Evolutionary conservation across 2,797 vertebrate genomes (phyloP), one percentile per base, ranked within the genome.

Genomic region (Lophura swinhoii): DNA sequence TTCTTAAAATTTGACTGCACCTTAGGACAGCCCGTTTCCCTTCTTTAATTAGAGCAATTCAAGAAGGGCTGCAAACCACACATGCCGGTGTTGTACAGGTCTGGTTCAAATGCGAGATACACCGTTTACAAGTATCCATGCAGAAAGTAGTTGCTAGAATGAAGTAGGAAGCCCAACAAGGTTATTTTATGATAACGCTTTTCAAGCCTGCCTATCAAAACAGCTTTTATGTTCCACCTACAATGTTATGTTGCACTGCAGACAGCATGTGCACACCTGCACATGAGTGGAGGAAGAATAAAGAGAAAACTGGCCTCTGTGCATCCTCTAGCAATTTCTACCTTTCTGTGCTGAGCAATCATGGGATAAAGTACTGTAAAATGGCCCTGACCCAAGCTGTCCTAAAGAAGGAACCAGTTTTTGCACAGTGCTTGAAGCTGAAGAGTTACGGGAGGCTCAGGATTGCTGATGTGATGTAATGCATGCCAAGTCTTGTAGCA

Each of bases 241-340:
- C 20, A 20, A 10, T 4, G 15, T 58, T 31, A 8, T n/a, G 23
- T 24, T 51, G 41, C 14, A 6, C 33, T 26, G 24, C 41, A 74
- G 29, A 18, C 28, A 44, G 55, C 46, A 4, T 8, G 3, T 33
- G 22, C 2, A 2, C 14, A 8, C 8, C 23, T 55, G 55, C 11
- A 14, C 5, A 35, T 21, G 4, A 66, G 41, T 14, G 20, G n/a
- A 37, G 26, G n/a, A 26, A 78, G n/a, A 28, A 44, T 28, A 18
- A 22, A 7, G 4, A 35, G 18, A 56, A 33, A 26, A 20, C 0
- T 4, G 33, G 24, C 10, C 9, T 39, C 23, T 14, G 2, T 66
- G 56, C 21, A 1, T 69, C 8, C 2, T 66, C 37, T 7, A 4
- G 4, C 41, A 58, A 58, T 37, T 35, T 63, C 56, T 46, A 48